Evolutionary conservation across 2,797 vertebrate genomes (phyloP).

Genomic region (Anniella stebbinsi): DNA sequence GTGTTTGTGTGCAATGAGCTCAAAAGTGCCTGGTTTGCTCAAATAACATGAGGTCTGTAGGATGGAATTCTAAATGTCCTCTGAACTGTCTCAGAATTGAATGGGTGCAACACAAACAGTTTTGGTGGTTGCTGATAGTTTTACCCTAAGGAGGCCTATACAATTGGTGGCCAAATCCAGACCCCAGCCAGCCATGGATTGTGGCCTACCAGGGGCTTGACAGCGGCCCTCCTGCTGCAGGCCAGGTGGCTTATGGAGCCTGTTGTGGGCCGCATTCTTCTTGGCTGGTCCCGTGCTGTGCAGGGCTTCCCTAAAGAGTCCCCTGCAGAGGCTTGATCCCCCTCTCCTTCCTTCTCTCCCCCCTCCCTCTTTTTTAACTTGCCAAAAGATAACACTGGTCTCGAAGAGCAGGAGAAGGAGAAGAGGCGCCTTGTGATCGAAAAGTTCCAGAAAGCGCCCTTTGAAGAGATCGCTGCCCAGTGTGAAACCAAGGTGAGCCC

Average conservation of each 20-base stretch:
- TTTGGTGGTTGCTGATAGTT: no score
- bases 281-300: background rate
- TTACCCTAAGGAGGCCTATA: background rate
- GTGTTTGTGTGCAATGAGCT: background rate
- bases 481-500: conserved; percentile 95
- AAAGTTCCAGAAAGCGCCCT: conserved; percentile 98
- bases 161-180: rapidly evolving
- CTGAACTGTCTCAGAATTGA: background rate
- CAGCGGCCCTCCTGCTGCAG: background rate
- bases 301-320: background rate
- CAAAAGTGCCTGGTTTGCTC: background rate
- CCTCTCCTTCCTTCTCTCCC: no score
- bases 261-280: background rate
- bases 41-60: no score
- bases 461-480: conserved; percentile 97
- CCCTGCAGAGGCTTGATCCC: background rate
- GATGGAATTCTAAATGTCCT: background rate
- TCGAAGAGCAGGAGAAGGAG: conserved; percentile 97
- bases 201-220: background rate
- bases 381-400: conserved; percentile 88
- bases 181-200: no score
- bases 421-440: conserved; percentile 95
- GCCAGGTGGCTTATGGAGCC: background rate
- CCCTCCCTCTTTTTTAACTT: background rate
- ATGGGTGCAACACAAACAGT: no score